Base-by-base conservation (phyloP, 2,113 vertebrate genomes). In the Steatornis caripensis region DNA sequence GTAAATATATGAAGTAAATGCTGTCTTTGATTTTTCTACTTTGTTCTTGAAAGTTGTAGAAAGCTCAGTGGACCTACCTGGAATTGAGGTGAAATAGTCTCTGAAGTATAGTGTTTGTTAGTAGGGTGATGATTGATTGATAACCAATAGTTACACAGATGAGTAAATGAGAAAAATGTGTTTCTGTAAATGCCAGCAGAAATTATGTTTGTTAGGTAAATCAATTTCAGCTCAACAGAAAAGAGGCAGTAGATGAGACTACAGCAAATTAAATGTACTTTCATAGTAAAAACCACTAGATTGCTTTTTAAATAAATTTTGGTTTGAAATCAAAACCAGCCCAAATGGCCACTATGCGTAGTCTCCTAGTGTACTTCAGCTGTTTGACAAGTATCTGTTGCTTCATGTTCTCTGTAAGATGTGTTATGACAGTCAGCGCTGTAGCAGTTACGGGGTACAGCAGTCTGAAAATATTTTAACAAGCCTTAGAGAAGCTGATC, bases 391-490 rank as follows among this genome's bases (percentile, higher is more conserved):
- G 23, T 12, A 27, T 20, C 20, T 41, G 2, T 58, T 79, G 57
- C 5, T 57, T 45, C 4, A 1, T 21, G 43, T 55, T 51, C 26
- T 4, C 32, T 77, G 39, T 39, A 54, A 45, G 45, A 9, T 3
- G 15, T 61, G 48, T 1, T 15, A 7, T 0, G 6, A 6, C 32
- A 8, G 2, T 34, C 37, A 34, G 29, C 36, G 51, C 55, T 58
- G 55, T 4, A 49, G 55, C 51, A 19, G 26, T 51, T 43, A 12
- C 36, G 39, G 80, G 1, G 5, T 36, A 7, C 2, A 4, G 22
- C 22, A 57, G 13, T 7, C 21, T 39, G 17, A 16, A 57, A n/a
- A 3, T 2, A 5, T 23, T 7, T 39, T 2, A 3, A 2, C 22
- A 17, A 29, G n/a, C 51, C 30, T 36, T 5, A 12, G 60, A 36